Conservation (phyloP, 2,113 vertebrate species). For the Bettongia penicillata region DNA sequence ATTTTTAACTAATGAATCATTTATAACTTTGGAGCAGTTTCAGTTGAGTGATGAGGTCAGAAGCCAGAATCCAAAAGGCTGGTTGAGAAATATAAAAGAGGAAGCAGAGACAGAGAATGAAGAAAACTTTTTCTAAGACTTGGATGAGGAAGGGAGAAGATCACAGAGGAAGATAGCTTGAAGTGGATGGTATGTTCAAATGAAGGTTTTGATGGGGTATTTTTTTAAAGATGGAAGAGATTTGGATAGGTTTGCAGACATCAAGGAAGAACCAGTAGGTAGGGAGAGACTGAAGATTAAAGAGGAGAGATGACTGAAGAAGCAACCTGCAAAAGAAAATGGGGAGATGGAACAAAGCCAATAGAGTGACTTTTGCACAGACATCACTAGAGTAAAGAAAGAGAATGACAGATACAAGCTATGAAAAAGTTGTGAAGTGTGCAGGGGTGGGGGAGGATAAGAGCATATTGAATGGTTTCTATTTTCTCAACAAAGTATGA, state of each 20-base stretch:
- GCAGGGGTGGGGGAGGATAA: not conserved
- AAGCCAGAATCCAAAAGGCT: not conserved
- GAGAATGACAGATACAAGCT: not conserved
- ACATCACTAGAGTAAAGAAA: not conserved
- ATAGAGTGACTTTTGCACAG: not conserved
- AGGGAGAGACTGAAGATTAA: not conserved
- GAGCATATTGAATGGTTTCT: not conserved
- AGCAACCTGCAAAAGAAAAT: not conserved
- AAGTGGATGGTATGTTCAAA: not conserved
- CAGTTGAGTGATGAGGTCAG: not conserved
- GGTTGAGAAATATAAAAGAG: not conserved
- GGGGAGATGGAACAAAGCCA: not conserved
- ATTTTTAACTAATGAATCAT: too few relatives aligned
- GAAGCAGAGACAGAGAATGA: not conserved
- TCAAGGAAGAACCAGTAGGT: not conserved
- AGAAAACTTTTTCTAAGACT: not conserved
- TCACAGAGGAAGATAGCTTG: not conserved
- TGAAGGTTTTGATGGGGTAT: too few relatives aligned
- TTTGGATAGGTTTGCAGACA: too few relatives aligned
- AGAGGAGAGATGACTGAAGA: not conserved
- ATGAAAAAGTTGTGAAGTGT: not conserved
- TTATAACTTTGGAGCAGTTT: not conserved
- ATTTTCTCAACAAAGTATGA: not conserved
- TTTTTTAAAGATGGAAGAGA: too few relatives aligned
- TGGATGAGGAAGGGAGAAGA: not conserved